phyloP scores from a whole-genome alignment of 2,888 invertebrate species.

The Panopea generosa region DNA sequence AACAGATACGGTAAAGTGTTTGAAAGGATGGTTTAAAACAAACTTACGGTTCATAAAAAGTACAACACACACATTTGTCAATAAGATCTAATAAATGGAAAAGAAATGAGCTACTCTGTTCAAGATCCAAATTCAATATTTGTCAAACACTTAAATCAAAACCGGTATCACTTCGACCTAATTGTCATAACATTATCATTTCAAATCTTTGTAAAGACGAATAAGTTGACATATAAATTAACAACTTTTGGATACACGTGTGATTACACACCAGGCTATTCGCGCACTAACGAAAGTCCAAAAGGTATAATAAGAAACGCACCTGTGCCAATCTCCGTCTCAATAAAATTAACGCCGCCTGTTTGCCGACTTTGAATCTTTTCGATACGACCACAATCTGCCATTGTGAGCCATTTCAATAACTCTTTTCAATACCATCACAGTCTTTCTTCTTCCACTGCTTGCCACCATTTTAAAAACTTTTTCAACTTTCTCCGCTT shows the following conservation, averaged over 20 bases:
- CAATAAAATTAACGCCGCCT: not conserved
- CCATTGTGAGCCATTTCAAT: conserved; percentile 33
- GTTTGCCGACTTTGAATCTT: conserved; percentile 37
- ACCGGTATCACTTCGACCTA: conserved; percentile 38
- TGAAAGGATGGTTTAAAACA: too few species aligned
- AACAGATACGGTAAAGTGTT: too few species aligned
- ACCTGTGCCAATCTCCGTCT: conserved; percentile 34
- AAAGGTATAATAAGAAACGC: conserved; percentile 19
- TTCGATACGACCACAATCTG: conserved; percentile 35
- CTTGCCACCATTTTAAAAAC: not conserved
- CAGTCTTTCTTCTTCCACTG: not conserved
- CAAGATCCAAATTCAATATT: conserved; percentile 29
- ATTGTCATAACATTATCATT: conserved; percentile 54
- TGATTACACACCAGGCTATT: conserved; percentile 26
- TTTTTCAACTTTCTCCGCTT: conserved; percentile 3
- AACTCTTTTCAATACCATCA: conserved; percentile 5
- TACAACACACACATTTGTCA: too few species aligned
- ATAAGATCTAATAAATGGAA: too few species aligned
- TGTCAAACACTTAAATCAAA: conserved; percentile 57
- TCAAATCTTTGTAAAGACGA: not conserved
- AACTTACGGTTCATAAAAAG: too few species aligned
- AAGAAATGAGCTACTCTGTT: too few species aligned
- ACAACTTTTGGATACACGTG: conserved; percentile 9
- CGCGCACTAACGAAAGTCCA: conserved; percentile 15
- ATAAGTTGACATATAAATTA: conserved; percentile 21